Evolutionary conservation across 2,888 invertebrate species (phyloP).

Genomic region (Nudaria mundana): DNA sequence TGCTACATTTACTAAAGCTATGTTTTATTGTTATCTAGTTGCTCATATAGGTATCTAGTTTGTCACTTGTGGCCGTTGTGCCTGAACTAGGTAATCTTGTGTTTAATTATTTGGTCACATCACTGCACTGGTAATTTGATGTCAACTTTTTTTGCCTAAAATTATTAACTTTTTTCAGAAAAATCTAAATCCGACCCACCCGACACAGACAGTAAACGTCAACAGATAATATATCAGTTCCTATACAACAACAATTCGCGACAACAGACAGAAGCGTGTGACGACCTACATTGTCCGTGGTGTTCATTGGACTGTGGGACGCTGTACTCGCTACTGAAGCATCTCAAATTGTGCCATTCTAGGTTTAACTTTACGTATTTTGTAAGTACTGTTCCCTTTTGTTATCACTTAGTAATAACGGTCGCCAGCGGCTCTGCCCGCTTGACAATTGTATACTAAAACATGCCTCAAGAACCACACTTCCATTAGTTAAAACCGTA

Average conservation of each 20-base stretch:
- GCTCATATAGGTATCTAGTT: too few species aligned
- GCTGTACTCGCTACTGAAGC: conserved; percentile 94
- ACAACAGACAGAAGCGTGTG: conserved; percentile 97
- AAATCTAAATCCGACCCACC: conserved; percentile 48
- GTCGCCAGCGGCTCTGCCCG: too few species aligned
- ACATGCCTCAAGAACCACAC: too few species aligned
- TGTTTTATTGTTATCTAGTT: too few species aligned
- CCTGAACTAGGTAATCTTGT: background rate
- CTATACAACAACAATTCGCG: conserved; percentile 96
- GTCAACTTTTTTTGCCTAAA: too few species aligned
- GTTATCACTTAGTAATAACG: too few species aligned
- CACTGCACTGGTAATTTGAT: too few species aligned
- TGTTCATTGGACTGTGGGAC: conserved; percentile 94
- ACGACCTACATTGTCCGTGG: conserved; percentile 97
- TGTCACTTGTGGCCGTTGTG: too few species aligned
- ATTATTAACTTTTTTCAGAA: too few species aligned
- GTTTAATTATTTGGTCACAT: conserved; percentile 1
- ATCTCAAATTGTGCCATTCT: conserved; percentile 95
- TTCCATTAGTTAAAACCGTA: too few species aligned
- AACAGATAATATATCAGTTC: conserved; percentile 97
- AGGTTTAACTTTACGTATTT: conserved; percentile 96
- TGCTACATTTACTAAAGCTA: too few species aligned
- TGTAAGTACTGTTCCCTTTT: conserved; percentile 76
- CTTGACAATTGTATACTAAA: too few species aligned
- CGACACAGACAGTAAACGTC: conserved; percentile 67